phyloP scores from a whole-genome alignment of 2,113 vertebrate species.

The Leptodactylus fuscus region DNA sequence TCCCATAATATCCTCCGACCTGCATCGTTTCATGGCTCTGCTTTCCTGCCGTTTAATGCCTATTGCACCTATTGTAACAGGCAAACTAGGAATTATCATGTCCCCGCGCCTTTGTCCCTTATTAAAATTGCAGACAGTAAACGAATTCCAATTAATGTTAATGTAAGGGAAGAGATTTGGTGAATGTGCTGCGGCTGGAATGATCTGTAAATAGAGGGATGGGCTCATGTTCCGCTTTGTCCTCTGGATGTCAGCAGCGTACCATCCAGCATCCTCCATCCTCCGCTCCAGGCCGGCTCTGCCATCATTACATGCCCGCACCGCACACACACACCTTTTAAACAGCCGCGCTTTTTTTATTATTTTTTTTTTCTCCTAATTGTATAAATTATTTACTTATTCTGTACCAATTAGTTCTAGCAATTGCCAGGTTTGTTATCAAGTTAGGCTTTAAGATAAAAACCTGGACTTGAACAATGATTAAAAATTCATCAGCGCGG shows the following conservation, averaged over 20 bases:
- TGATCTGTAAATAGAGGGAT: conserved; percentile 60
- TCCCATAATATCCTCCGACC: not conserved
- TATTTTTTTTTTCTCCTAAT: conserved; percentile 70
- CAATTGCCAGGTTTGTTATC: conserved; percentile 83
- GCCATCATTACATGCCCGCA: conserved; percentile 66
- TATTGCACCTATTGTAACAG: not conserved
- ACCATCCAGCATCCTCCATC: conserved; percentile 63
- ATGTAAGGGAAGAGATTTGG: not conserved
- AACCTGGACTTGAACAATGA: conserved; percentile 79
- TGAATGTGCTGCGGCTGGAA: conserved; percentile 8
- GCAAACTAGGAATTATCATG: conserved; percentile 6
- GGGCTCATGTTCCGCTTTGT: conserved; percentile 64
- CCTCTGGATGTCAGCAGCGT: conserved; percentile 82
- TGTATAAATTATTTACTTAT: conserved; percentile 83
- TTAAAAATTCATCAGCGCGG: conserved; percentile 83
- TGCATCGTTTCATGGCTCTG: not conserved
- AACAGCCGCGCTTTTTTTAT: conserved; percentile 72
- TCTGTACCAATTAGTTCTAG: conserved; percentile 85
- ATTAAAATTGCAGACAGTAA: conserved; percentile 28
- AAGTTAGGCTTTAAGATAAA: conserved; percentile 83
- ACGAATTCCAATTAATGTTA: not conserved
- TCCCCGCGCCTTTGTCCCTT: conserved; percentile 11
- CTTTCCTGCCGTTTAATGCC: conserved; percentile 16
- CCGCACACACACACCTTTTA: conserved; percentile 70
- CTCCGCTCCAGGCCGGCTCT: conserved; percentile 51